Base-by-base conservation (phyloP, 2,888 invertebrate species). In the Thyatira batis region DNA sequence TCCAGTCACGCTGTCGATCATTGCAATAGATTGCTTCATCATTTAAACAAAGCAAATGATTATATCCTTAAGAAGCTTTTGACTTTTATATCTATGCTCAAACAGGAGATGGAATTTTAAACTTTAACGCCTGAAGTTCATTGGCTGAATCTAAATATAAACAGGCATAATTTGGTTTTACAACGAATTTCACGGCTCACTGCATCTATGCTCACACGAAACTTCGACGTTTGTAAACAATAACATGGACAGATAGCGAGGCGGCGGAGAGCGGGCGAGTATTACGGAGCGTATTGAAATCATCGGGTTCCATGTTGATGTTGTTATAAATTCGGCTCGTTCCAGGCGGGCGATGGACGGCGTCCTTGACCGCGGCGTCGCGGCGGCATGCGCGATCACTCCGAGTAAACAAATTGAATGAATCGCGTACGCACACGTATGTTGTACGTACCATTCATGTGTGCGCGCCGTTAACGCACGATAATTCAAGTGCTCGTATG, bases 321-420 rank as follows among this genome's bases (percentile, higher is more conserved):
- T 57, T 60, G 65, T 62, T 64, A 60, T 60, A 67, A 65, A 71
- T 74, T 61, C 64, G 77, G 70, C 67, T 73, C 69, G 66, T 70
- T 71, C 67, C 67, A 63, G 71, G 70, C 85, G 78, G 74, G 82
- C 88, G 80, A 88, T 90, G 90, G 80, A 89, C 76, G 72, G 53
- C 79, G 87, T 78, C 87, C 89, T 89, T 89, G 89, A 87, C 85
- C 87, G 85, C 60, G 71, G 77, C 81, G 80, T 75, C 83, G 84
- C 76, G 76, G 71, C 78, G 78, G 70, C 78, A 66, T 73, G 61
- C 64, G 68, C 84, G 80, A 78, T 77, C 76, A 73, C 70, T 70
- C 71, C 78, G 84, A 74, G 86, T 89, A 85, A 88, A 87, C 89
- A 87, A 87, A 87, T 90, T 91, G 90, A 90, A 92, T 91, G 90